Conservation (phyloP, 2,113 vertebrate genomes). For the Cryptomyrus ogoouensis region DNA sequence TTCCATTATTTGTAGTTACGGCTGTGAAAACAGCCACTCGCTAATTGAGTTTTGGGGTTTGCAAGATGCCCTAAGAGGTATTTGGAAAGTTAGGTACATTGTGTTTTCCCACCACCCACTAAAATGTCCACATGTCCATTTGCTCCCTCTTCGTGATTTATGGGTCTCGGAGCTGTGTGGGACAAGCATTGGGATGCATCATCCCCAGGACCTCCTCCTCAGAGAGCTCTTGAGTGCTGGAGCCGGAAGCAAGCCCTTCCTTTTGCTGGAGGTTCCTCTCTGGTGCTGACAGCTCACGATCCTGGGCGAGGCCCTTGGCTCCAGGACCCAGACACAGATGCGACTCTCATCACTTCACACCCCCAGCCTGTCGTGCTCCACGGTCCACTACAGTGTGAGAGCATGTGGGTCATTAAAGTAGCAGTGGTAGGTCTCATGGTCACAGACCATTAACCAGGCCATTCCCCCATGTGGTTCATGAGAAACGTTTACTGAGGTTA, state of each 20-base stretch:
- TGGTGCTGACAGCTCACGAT: neutral
- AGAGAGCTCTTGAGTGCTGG: neutral
- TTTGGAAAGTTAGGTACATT: neutral
- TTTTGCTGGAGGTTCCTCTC: neutral
- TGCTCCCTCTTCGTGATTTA: neutral
- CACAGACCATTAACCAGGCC: slow-evolving; percentile 1
- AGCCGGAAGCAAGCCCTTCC: neutral
- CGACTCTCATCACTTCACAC: neutral
- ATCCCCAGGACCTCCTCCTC: neutral
- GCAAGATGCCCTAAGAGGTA: neutral
- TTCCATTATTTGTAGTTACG: neutral
- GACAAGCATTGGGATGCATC: neutral
- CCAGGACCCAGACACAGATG: neutral
- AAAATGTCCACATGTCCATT: neutral
- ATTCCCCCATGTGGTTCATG: neutral
- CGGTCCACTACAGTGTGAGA: neutral
- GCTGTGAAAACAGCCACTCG: neutral
- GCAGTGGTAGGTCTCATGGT: neutral
- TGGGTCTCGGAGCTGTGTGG: neutral
- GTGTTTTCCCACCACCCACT: neutral
- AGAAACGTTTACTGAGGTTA: neutral
- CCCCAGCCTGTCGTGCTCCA: neutral
- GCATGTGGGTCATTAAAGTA: neutral
- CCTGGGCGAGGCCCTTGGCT: neutral
- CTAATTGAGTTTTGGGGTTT: neutral